Evolutionary conservation across 2,888 invertebrate genomes (phyloP).

Genomic region (Coleophora flavipennella): DNA sequence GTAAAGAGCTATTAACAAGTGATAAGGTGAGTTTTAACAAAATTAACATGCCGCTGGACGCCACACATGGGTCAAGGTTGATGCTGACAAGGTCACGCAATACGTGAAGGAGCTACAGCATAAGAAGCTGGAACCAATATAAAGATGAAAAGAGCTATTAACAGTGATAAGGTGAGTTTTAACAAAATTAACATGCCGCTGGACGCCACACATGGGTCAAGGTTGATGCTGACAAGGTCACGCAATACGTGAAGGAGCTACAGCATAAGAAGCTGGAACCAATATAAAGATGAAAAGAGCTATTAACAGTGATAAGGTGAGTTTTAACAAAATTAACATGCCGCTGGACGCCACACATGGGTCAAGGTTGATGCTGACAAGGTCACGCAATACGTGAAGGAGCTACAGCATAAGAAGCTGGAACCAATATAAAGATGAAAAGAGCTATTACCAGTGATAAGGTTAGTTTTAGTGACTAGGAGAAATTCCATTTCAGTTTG

Average conservation of each 20-base stretch:
- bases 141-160: constrained; percentile 51
- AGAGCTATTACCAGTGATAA: constrained; percentile 55
- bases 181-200: too few species aligned
- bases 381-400: constrained; percentile 28
- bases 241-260: constrained; percentile 31
- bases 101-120: constrained; percentile 33
- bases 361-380: constrained; percentile 29
- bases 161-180: constrained; percentile 50
- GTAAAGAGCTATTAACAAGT: constrained; percentile 53
- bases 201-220: constrained; percentile 54
- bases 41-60: too few species aligned
- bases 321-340: too few species aligned
- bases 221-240: constrained; percentile 18
- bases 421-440: constrained; percentile 56
- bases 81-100: constrained; percentile 19
- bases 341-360: constrained; percentile 55
- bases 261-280: too few species aligned
- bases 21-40: constrained; percentile 46
- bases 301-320: constrained; percentile 54
- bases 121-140: constrained; percentile 51
- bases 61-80: constrained; percentile 44
- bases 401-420: too few species aligned
- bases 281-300: constrained; percentile 56
- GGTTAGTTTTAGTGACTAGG: constrained; percentile 34
- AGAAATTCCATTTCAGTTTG: constrained; percentile 56